Base-by-base conservation (phyloP, 2,888 invertebrate genomes). In the Pandemis cinnamomeana region DNA sequence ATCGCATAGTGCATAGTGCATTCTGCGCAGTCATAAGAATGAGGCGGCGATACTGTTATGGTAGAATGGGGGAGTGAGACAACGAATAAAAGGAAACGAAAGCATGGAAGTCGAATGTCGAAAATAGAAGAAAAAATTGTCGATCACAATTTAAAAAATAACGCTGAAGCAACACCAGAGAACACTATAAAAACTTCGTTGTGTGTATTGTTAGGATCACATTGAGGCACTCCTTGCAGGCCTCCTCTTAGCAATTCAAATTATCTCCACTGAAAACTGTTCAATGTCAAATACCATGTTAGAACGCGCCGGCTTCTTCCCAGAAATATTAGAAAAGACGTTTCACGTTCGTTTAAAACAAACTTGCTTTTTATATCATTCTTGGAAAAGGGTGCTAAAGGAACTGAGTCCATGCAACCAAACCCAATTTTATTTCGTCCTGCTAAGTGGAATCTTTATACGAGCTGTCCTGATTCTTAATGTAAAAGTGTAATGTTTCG, bases 191-290 rank as follows among this genome's bases (percentile, higher is more conserved):
- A 27, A 58, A 58, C 58, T n/a, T 58, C 4, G 11, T 48, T n/a
- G n/a, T 53, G 15, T 2, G 15, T 53, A 53, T 20, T 20, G n/a
- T 7, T 20, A 6, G 15, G 15, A 20, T 53, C 15, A 15, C 15
- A 15, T 15, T 51, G 5, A 55, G 53, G 15, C 7, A 15, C 53
- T 58, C 58, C 58, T 10, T 58, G 58, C 27, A 5, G 58, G 58
- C 58, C 58, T 58, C 58, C 27, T 27, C 8, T 58, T 58, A 58
- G 58, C 58, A 58, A 58, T 58, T 58, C 58, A 58, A 58, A 58
- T 58, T 7, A 55, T 20, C 27, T 27, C 1, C 7, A 27, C 58
- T 58, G 58, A 58, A 58, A 58, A 58, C 58, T 58, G 0, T 27
- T 58, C 58, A 58, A 58, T 58, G 58, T 27, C 58, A 58, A 20